These are phyloP conservation scores for Meles meles DNA, from an alignment of 2,113 vertebrate genomes.

Conservation along the genomic window DNA sequence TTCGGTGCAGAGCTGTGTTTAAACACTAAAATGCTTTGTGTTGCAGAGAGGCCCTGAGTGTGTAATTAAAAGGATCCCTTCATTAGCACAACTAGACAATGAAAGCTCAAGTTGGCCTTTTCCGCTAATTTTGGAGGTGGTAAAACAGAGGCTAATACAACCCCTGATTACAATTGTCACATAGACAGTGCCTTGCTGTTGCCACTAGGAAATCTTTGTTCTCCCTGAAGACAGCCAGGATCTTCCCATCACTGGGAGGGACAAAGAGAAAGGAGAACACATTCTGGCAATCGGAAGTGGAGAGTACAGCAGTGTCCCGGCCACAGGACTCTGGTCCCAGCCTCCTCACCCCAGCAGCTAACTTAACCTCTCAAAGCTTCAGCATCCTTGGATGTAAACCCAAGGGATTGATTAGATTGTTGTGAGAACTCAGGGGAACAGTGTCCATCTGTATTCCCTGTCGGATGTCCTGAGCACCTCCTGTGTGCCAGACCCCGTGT, in stretches of 20 bases:
- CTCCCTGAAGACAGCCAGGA: background rate
- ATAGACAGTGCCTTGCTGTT: background rate
- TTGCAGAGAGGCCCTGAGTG: background rate
- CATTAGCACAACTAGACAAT: conserved; percentile 58
- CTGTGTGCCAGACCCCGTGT: background rate
- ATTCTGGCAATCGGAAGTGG: background rate
- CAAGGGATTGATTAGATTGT: background rate
- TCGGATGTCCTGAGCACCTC: background rate
- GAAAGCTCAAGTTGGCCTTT: conserved; percentile 60
- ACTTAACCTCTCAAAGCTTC: background rate
- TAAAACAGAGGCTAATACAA: conserved; percentile 59
- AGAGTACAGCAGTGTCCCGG: background rate
- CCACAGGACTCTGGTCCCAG: background rate
- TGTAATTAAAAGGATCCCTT: conserved; percentile 74
- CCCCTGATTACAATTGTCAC: conserved; percentile 53
- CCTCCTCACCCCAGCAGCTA: background rate
- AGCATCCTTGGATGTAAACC: background rate
- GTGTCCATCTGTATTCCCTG: background rate
- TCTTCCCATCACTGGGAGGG: background rate
- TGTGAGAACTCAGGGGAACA: background rate
- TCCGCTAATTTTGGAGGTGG: conserved; percentile 66
- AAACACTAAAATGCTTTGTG: conserved; percentile 67
- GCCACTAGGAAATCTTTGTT: conserved; percentile 26
- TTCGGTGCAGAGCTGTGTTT: conserved; percentile 63
- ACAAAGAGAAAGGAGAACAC: background rate